A percentile compares a stretch with the other conserved stretches of the same genome.
These are phyloP conservation scores for Cyprinodon brontotheroides DNA, from an alignment of 2,113 vertebrate species.

Conservation along the genomic window DNA sequence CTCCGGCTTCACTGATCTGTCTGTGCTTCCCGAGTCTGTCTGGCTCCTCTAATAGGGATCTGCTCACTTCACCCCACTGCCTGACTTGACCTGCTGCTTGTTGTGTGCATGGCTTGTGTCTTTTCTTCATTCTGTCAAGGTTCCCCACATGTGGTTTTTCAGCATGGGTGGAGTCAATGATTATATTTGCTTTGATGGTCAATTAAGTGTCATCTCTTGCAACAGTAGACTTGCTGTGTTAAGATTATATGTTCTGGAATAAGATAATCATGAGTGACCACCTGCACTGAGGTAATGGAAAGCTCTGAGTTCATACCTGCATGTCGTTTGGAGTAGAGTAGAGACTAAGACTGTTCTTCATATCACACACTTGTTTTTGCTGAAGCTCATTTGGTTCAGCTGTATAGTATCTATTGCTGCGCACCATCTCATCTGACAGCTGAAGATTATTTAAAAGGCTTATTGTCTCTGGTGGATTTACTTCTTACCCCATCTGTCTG, in stretches of 20 bases:
- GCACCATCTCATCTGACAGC: constrained; percentile 30
- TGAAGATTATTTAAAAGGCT: constrained; percentile 6
- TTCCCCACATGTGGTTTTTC: constrained; percentile 30
- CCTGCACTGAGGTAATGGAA: neutral
- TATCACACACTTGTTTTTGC: constrained; percentile 46
- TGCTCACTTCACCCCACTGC: constrained; percentile 8
- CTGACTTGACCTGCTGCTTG: constrained; percentile 15
- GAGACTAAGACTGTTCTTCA: constrained; percentile 11
- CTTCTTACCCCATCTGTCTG: constrained; percentile 41
- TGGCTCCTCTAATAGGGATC: constrained; percentile 21
- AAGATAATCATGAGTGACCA: neutral
- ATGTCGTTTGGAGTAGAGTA: constrained; percentile 38
- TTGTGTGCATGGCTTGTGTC: constrained; percentile 54
- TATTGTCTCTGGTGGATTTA: constrained; percentile 16
- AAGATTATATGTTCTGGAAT: constrained; percentile 15
- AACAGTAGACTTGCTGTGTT: neutral
- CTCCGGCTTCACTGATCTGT: constrained; percentile 71
- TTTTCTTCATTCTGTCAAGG: constrained; percentile 11
- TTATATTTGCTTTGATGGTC: constrained; percentile 19
- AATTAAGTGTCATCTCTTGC: neutral
- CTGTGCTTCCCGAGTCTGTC: constrained; percentile 46
- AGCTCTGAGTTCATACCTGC: constrained; percentile 20
- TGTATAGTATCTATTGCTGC: constrained; percentile 28
- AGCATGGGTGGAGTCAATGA: constrained; percentile 52
- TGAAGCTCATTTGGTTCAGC: constrained; percentile 47